These are phyloP conservation scores for Drosophila navojoa DNA, from an alignment of 1,140 invertebrate species.

Conservation along the genomic window DNA sequence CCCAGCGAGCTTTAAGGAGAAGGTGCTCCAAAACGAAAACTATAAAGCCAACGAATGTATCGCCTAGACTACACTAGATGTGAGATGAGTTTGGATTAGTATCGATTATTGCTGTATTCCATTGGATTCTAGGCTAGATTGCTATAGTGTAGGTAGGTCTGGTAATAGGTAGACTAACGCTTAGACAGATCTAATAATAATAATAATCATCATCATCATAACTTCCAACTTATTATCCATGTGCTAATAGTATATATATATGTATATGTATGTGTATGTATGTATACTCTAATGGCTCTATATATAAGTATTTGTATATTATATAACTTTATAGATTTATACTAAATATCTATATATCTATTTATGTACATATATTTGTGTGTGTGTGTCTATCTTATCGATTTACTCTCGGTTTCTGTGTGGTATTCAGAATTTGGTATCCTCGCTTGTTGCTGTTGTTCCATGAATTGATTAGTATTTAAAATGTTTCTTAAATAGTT, in stretches of 20 bases:
- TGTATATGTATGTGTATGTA: neutral
- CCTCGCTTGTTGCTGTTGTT: conserved; percentile 28
- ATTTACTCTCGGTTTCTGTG: conserved; percentile 32
- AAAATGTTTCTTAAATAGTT: conserved; percentile 80
- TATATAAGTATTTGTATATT: conserved; percentile 27
- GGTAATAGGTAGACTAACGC: conserved; percentile 51
- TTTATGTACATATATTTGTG: conserved; percentile 17
- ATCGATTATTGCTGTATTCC: conserved; percentile 11
- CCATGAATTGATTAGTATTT: conserved; percentile 66
- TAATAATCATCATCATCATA: conserved; percentile 24
- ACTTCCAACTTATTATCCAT: conserved; percentile 42
- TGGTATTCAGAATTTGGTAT: conserved; percentile 3
- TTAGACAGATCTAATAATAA: conserved; percentile 50
- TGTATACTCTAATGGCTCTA: conserved; percentile 55
- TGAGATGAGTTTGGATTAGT: neutral
- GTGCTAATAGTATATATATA: conserved; percentile 22
- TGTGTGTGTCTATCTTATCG: conserved; percentile 2
- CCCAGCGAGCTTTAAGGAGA: too few relatives aligned
- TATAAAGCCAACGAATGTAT: neutral
- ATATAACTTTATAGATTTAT: conserved; percentile 13
- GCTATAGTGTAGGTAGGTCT: conserved; percentile 27
- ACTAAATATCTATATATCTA: conserved; percentile 10
- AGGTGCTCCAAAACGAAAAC: neutral
- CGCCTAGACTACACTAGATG: conserved; percentile 8
- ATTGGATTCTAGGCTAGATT: conserved; percentile 49